A percentile compares a stretch with the other conserved stretches of the same genome.
Evolutionary conservation across 2,797 vertebrate genomes (phyloP).

Genomic region (Amazona finschi): DNA sequence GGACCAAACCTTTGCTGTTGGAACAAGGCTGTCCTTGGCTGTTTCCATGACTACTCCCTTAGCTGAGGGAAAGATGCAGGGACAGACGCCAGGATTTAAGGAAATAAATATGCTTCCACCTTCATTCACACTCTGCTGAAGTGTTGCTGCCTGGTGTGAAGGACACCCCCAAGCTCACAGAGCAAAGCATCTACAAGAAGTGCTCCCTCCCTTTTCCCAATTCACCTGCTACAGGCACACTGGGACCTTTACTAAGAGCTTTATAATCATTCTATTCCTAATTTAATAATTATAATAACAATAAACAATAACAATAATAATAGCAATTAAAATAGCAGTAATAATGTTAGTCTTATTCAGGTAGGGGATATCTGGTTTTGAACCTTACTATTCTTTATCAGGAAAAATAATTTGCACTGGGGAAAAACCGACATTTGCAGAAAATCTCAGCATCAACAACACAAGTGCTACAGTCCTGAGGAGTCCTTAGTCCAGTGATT

Average conservation of each 20-base stretch:
- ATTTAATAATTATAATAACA: not conserved
- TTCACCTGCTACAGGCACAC: not conserved
- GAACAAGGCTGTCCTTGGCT: slow-evolving; percentile 39
- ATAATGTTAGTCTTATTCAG: not conserved
- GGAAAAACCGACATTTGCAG: not conserved
- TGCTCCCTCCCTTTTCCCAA: not conserved
- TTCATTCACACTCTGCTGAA: slow-evolving; percentile 28
- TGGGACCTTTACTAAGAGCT: not conserved
- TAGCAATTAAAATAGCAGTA: not conserved
- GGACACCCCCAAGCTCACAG: not conserved
- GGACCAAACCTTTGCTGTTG: slow-evolving; percentile 1
- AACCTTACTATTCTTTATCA: not conserved
- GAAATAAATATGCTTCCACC: slow-evolving; percentile 48
- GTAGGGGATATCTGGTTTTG: not conserved
- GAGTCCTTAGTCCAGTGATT: not conserved
- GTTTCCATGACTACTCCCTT: slow-evolving; percentile 64
- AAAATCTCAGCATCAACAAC: not conserved
- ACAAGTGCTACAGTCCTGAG: not conserved
- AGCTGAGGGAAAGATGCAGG: not conserved
- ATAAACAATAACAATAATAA: not conserved
- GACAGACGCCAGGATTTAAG: slow-evolving; percentile 1
- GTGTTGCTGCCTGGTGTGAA: not conserved
- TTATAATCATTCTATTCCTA: not conserved
- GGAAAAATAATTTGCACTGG: not conserved
- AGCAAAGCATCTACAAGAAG: not conserved